Base-by-base conservation (phyloP, 2,888 invertebrate genomes). In the Margaritifera margaritifera region DNA sequence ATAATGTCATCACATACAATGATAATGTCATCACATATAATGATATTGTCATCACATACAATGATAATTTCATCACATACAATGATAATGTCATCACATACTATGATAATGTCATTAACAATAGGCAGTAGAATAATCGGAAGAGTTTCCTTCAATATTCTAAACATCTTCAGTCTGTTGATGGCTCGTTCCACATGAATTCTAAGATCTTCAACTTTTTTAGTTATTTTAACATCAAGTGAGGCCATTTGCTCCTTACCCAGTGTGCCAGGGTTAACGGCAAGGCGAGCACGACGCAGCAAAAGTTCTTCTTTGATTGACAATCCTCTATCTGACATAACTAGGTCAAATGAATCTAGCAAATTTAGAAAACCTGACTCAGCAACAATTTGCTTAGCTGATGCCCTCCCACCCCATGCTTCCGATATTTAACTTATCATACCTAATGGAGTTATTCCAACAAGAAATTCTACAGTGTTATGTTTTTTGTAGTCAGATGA, bases 161-260 rank as follows among this genome's bases (percentile, higher is more conserved):
- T 18, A 31, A 75, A 78, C 58, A 53, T 62, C 53, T 79, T 79
- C 62, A 79, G n/a, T n/a, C n/a, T n/a, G 27, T 64, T 60, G 24
- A 78, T 79, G 18, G 66, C 77, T n/a, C 71, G 31, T 54, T 79
- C 79, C 6, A 75, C 77, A 68, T 71, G 73, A 59, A 79, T 78
- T 42, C 75, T 50, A 11, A 61, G 61, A 71, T 75, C 77, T 8
- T 74, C 73, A 25, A 77, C 58, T 56, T 57, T 64, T 59, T 73
- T 75, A 2, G 75, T 75, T 55, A 66, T 70, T 6, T 11, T 11
- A 6, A 66, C 72, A 50, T 64, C 61, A 27, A 18, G 62, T 5
- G 51, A 15, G 19, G 69, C 56, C 65, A 71, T 64, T 58, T 72
- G 75, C n/a, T 65, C 68, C 4, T 27, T 27, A 27, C 27, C 27